Evolutionary conservation across 2,888 invertebrate genomes (phyloP), one percentile per base, ranked within the genome.

Genomic region (Pristionchus japonicus): DNA sequence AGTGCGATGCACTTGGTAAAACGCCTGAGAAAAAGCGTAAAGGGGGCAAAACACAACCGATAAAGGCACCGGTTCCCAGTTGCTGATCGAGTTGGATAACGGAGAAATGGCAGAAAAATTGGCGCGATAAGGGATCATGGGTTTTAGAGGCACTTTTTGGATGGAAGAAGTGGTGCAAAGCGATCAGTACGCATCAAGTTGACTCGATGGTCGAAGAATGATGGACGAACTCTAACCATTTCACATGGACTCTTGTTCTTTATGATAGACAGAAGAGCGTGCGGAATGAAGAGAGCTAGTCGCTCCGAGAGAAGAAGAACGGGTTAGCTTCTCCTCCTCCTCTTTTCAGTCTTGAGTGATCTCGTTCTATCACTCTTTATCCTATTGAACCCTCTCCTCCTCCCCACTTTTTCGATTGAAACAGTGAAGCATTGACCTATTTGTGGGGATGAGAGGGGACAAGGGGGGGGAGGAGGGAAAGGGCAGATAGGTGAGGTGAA

Each of bases 341-440:
- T n/a, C 37, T 34, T 70, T 34, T 70, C 37, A 20, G 70, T 70
- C 70, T 70, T 37, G 70, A 70, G 37, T 70, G 70, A 70, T 70
- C 70, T 34, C 37, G 70, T 70, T 37, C 70, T 70, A 34, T 70
- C 70, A 37, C 37, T 57, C 70, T 70, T 70, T 70, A 70, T 70
- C 70, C 70, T 40, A 0, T 37, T 20, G 23, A 70, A 70, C 15
- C 70, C 70, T 13, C 31, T 17, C 27, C 34, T 70, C n/a, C n/a
- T n/a, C n/a, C n/a, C n/a, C n/a, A n/a, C n/a, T n/a, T n/a, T n/a
- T 34, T 34, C 70, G 70, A 70, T 70, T 70, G 70, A 70, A 70
- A 70, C 70, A 70, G 37, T 70, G 70, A 70, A 70, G 70, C 70
- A 70, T 70, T 70, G 70, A 70, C 70, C 70, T 70, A 70, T 70